Conservation (phyloP, 2,888 invertebrate species). For the Cataglyphis cursor region DNA sequence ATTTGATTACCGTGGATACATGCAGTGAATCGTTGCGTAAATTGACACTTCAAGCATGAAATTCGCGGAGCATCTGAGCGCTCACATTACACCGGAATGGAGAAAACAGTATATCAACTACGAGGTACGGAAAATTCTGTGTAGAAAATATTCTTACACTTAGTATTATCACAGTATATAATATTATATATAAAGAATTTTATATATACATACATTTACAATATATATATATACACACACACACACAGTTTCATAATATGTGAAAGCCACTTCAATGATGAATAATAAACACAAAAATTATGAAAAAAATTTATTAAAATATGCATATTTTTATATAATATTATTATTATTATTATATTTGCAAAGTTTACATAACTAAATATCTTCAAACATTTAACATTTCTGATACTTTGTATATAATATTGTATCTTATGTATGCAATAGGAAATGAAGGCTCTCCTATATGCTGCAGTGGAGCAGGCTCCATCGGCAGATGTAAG, state of each 20-base stretch:
- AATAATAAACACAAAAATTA: neutral
- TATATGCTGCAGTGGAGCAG: conserved; percentile 93
- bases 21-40: neutral
- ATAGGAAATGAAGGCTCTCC: conserved; percentile 94
- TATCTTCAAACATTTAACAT: neutral
- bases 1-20: neutral
- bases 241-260: neutral
- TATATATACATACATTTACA: neutral
- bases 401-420: neutral
- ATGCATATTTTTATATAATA: too few relatives aligned
- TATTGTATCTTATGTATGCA: conserved; percentile 53
- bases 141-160: neutral
- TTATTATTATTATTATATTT: neutral
- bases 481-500: conserved; percentile 92
- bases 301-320: neutral
- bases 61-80: conserved; percentile 95
- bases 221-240: too few relatives aligned
- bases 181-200: neutral
- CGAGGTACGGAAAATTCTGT: conserved; percentile 88
- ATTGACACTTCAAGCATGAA: conserved; percentile 90
- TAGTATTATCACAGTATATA: too few relatives aligned
- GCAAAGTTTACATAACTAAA: neutral
- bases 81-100: conserved; percentile 97
- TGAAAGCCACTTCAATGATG: neutral
- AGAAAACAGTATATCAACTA: conserved; percentile 94